phyloP scores from a whole-genome alignment of 92 coral and sea anemone species.

The Porites divaricata region DNA sequence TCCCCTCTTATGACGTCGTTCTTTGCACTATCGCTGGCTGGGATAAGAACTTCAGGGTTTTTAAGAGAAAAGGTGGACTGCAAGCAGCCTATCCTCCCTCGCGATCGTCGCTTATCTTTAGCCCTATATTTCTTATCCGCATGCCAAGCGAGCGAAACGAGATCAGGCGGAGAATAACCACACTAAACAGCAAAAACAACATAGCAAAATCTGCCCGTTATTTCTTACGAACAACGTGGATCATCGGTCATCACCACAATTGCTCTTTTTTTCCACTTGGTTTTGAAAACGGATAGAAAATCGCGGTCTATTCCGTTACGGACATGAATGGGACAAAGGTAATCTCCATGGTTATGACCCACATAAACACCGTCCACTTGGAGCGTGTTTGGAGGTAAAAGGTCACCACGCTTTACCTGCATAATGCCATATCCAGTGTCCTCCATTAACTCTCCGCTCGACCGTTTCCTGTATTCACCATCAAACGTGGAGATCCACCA shows the following conservation, averaged over 20 bases:
- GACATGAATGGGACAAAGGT: slow-evolving; percentile 5
- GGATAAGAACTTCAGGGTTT: no score
- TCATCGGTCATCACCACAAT: slow-evolving; percentile 8
- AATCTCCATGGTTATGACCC: slow-evolving; percentile 5
- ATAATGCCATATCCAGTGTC: slow-evolving; percentile 18
- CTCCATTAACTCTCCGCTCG: slow-evolving; percentile 16
- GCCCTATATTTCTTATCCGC: no score
- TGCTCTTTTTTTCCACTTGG: not conserved
- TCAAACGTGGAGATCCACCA: slow-evolving; percentile 17
- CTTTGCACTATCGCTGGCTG: no score
- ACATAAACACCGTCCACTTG: slow-evolving; percentile 9
- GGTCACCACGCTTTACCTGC: slow-evolving; percentile 27
- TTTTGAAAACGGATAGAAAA: slow-evolving; percentile 14
- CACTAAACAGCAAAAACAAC: no score
- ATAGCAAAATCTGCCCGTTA: no score
- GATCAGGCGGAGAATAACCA: no score
- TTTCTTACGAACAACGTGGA: not conserved
- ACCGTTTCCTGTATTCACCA: slow-evolving; percentile 12
- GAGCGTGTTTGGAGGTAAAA: slow-evolving; percentile 20
- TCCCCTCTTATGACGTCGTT: no score
- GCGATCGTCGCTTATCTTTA: no score
- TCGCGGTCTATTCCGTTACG: slow-evolving; percentile 16
- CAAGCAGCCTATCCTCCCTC: no score
- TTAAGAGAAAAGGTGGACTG: no score
- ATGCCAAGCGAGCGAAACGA: no score